phyloP scores from a whole-genome alignment of 2,113 vertebrate species.

The Chrysemys picta region DNA sequence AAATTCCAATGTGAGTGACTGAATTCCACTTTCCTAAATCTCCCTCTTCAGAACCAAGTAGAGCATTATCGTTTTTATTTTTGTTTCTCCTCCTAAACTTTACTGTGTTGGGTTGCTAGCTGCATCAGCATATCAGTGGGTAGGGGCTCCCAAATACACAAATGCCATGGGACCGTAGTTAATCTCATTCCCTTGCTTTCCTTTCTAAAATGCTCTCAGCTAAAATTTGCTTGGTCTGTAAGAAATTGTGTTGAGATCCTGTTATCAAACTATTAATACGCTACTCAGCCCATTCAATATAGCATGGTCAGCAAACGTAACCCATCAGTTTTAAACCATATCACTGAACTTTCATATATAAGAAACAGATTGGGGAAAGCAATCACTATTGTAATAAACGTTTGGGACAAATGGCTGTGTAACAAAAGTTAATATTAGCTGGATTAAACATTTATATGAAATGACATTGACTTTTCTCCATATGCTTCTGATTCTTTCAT shows the following conservation, averaged over 20 bases:
- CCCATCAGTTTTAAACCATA: neutral
- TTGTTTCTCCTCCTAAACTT: too few species aligned
- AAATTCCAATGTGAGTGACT: neutral
- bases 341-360: rapidly evolving
- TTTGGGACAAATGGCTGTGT: neutral
- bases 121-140: neutral
- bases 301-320: neutral
- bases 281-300: neutral
- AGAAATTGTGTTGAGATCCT: neutral
- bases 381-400: neutral
- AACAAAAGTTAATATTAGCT: neutral
- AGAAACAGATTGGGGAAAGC: neutral
- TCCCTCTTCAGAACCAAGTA: neutral
- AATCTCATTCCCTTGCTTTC: neutral
- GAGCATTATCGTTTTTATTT: neutral
- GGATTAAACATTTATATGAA: neutral
- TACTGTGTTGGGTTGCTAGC: neutral
- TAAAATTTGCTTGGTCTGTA: neutral
- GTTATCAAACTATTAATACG: rapidly evolving
- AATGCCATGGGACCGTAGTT: neutral
- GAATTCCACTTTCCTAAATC: neutral
- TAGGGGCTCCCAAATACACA: rapidly evolving
- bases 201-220: neutral
- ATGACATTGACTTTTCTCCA: neutral
- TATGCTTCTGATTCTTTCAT: too few species aligned